Evolutionary conservation across 2,113 vertebrate genomes (phyloP), one percentile per base, ranked within the genome.

Genomic region (Upupa epops): DNA sequence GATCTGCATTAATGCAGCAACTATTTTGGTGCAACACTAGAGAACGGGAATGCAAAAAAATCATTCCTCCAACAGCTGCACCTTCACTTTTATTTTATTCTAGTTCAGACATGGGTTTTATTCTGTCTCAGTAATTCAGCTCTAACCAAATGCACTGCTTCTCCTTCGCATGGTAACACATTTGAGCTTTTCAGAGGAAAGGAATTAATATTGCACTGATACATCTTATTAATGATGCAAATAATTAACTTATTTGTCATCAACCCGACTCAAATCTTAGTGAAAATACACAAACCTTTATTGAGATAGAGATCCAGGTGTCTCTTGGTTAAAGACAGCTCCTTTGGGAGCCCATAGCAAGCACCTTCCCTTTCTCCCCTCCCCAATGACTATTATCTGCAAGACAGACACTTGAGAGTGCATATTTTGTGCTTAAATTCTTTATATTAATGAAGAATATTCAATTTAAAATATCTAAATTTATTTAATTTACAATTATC

Each of bases 251-350:
- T 31, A 46, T 73, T 82, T 92, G 51, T 13, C 25, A 76, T 31
- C 26, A 46, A 45, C 22, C 28, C 60, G 36, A 58, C 22, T 86
- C 31, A 49, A 37, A 46, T 42, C 80, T 71, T 73, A 46, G 55
- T 31, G 28, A 74, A 88, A 88, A 42, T n/a, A 34, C 4, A 31
- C 36, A 52, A 51, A 17, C 15, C 28, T 25, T 58, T 59, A 37
- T 49, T 74, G 68, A 51, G 22, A 8, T 7, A 48, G 31, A 25
- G 42, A 59, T 3, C 8, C 59, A 46, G 3, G 9, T n/a, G 14
- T 6, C 42, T 28, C 46, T 49, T 2, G 0, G 9, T 49, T 72
- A 76, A 88, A 73, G 42, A 59, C 8, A 0, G 0, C 11, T 61
- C 14, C 28, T 70, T 90, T 56, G 54, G 56, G 36, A 63, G 26